Evolutionary conservation across 2,888 invertebrate genomes (phyloP).

Genomic region (Eupithecia subumbrata): DNA sequence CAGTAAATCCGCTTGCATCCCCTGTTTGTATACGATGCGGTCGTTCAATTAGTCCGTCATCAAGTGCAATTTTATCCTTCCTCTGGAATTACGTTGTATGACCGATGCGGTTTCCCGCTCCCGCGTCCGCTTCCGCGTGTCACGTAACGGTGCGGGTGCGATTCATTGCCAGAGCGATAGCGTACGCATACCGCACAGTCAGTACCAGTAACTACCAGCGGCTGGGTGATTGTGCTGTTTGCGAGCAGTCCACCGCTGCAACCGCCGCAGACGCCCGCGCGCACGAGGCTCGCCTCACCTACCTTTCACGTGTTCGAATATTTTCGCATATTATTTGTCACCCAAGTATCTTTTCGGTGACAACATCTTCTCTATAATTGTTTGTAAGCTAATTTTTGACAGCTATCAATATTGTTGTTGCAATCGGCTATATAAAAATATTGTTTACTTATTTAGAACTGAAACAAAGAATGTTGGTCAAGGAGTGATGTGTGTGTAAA

Average conservation of each 20-base stretch:
- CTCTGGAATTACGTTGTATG: slow-evolving; percentile 24
- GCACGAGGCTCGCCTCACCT: slow-evolving; percentile 64
- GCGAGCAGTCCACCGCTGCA: slow-evolving; percentile 39
- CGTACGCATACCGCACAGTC: slow-evolving; percentile 38
- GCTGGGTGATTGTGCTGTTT: slow-evolving; percentile 51
- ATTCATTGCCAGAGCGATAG: slow-evolving; percentile 69
- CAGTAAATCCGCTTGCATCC: neutral
- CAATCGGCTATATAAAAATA: slow-evolving; percentile 11
- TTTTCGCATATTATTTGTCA: slow-evolving; percentile 25
- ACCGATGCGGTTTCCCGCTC: slow-evolving; percentile 31
- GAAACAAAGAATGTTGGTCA: slow-evolving; percentile 66
- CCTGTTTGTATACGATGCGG: neutral
- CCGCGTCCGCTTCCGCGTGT: slow-evolving; percentile 45
- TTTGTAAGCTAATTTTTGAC: slow-evolving; percentile 46
- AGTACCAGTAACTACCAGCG: slow-evolving; percentile 8
- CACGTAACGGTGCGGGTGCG: slow-evolving; percentile 59
- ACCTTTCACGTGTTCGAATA: slow-evolving; percentile 39
- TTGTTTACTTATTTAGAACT: slow-evolving; percentile 40
- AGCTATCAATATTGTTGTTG: slow-evolving; percentile 14
- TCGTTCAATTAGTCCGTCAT: neutral
- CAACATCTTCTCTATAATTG: slow-evolving; percentile 36
- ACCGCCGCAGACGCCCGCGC: slow-evolving; percentile 58
- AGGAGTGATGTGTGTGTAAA: slow-evolving; percentile 57
- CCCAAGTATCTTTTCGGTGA: slow-evolving; percentile 23
- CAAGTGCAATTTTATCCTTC: slow-evolving; percentile 22